A percentile compares a stretch with the other conserved stretches of the same genome.
phyloP scores from a whole-genome alignment of 2,888 invertebrate genomes.

The Eucera pruinosa region DNA sequence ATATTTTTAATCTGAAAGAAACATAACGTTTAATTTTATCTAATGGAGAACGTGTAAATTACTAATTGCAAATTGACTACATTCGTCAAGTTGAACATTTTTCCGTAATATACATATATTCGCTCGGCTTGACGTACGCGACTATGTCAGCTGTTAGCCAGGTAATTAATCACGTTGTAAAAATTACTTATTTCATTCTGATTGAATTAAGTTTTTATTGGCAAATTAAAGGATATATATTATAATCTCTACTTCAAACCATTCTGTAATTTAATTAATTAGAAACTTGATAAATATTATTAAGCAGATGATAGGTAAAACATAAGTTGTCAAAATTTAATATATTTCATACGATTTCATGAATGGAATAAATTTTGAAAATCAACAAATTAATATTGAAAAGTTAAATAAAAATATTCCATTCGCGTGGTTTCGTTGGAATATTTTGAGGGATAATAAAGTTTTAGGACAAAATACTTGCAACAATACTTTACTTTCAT shows the following conservation, averaged over 20 bases:
- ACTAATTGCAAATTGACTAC: not conserved
- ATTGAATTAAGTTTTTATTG: not conserved
- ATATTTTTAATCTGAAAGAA: too few relatives aligned
- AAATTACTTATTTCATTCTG: not conserved
- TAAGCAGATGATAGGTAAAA: too few relatives aligned
- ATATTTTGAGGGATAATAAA: too few relatives aligned
- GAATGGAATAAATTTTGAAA: too few relatives aligned
- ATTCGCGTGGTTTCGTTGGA: too few relatives aligned
- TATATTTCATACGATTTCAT: too few relatives aligned
- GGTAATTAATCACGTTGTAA: slow-evolving; percentile 3
- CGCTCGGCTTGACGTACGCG: too few relatives aligned
- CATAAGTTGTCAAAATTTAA: too few relatives aligned
- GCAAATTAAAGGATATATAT: not conserved
- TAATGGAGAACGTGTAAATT: not conserved
- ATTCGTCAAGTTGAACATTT: not conserved
- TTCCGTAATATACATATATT: not conserved
- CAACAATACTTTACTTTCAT: too few relatives aligned
- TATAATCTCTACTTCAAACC: not conserved
- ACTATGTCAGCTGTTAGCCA: not conserved
- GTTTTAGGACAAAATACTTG: too few relatives aligned
- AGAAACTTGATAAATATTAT: not conserved
- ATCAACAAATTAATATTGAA: too few relatives aligned
- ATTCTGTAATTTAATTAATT: not conserved
- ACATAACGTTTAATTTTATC: not conserved
- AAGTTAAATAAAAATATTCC: too few relatives aligned